Percentiles rank a stretch among this genome's conserved stretches.
Evolutionary conservation across 2,888 invertebrate species (phyloP).

Genomic region (Capitulum mitella): DNA sequence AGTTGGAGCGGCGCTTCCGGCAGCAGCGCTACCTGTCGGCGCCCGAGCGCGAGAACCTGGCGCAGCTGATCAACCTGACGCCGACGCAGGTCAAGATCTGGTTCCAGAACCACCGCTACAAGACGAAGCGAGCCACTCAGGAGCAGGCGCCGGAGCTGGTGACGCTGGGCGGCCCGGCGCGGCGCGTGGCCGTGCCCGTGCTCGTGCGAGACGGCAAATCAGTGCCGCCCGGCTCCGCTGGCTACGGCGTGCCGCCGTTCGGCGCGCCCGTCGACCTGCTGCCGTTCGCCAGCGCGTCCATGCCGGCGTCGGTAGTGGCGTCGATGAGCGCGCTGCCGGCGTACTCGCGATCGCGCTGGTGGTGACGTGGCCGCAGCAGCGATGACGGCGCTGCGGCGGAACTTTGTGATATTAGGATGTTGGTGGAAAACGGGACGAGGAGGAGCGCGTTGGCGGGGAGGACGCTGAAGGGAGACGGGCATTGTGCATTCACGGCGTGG

Average conservation of each 20-base stretch:
- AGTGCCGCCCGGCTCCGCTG: constrained; percentile 78
- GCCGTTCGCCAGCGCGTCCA: not conserved
- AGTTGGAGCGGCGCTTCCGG: constrained; percentile 88
- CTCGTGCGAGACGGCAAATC: constrained; percentile 73
- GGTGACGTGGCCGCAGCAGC: not conserved
- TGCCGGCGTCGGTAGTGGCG: not conserved
- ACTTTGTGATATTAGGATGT: too few species aligned
- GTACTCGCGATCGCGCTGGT: not conserved
- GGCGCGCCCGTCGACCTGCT: not conserved
- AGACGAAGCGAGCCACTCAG: constrained; percentile 92
- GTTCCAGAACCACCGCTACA: constrained; percentile 99
- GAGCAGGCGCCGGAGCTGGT: constrained; percentile 56
- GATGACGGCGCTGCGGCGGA: not conserved
- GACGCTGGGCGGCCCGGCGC: not conserved
- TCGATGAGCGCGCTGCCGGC: not conserved
- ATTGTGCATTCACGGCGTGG: too few species aligned
- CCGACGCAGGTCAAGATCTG: constrained; percentile 98
- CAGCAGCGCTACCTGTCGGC: constrained; percentile 95
- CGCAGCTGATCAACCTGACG: constrained; percentile 85
- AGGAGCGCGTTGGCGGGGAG: too few species aligned
- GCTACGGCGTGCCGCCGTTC: not conserved
- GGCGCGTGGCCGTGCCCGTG: constrained; percentile 39
- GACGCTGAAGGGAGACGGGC: too few species aligned
- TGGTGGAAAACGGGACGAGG: too few species aligned
- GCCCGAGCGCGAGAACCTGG: constrained; percentile 93